Evolutionary conservation across 2,888 invertebrate species (phyloP).

Genomic region (Thera britannica): DNA sequence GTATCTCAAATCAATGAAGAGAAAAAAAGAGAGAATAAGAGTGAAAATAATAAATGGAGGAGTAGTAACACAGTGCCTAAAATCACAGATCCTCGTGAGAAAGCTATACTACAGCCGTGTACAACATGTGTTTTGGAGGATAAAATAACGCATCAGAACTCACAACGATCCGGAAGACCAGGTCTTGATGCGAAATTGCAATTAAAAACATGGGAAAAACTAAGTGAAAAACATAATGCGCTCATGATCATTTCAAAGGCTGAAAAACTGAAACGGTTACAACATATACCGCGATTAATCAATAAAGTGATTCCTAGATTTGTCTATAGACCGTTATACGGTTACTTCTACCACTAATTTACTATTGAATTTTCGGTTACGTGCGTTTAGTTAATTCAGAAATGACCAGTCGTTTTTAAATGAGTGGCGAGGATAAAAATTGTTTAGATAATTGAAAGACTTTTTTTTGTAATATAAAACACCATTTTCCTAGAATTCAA

Average conservation of each 20-base stretch:
- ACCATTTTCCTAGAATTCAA: conserved; percentile 13
- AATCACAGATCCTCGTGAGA: neutral
- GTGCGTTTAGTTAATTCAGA: neutral
- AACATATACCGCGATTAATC: conserved; percentile 31
- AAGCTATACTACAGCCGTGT: conserved; percentile 19
- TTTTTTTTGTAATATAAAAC: neutral
- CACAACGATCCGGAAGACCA: conserved; percentile 12
- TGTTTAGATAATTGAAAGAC: neutral
- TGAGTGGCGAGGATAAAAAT: neutral
- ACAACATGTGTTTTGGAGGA: conserved; percentile 15
- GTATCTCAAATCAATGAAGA: neutral
- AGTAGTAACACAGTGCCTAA: conserved; percentile 2
- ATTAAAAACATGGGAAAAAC: conserved; percentile 28
- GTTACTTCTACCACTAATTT: conserved; percentile 1
- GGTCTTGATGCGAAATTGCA: conserved; percentile 29
- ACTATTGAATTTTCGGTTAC: neutral
- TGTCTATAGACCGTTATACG: conserved; percentile 36
- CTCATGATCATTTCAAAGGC: conserved; percentile 31
- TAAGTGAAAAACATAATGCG: conserved; percentile 21
- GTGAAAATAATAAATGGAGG: conserved; percentile 9
- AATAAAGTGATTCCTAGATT: conserved; percentile 38
- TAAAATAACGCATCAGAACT: conserved; percentile 25
- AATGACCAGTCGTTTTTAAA: neutral
- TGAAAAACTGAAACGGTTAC: conserved; percentile 33
- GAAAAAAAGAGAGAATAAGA: conserved; percentile 11